Evolutionary conservation across 2,888 invertebrate species (phyloP).

Genomic region (Agonopterix arenella): DNA sequence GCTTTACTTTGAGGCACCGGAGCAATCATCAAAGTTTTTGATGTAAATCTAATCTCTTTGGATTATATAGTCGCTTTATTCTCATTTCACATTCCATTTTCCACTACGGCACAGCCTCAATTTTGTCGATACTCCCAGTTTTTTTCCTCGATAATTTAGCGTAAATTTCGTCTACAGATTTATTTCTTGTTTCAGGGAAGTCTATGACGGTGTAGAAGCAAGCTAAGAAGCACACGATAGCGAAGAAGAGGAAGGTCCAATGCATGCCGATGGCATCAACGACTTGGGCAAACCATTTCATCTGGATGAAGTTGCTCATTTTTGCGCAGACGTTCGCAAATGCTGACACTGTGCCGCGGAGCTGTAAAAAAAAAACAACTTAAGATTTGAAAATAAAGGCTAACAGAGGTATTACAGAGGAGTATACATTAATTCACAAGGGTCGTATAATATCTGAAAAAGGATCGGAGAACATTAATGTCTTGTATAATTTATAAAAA

Average conservation of each 20-base stretch:
- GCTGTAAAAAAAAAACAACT: conserved; percentile 31
- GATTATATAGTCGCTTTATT: too few species aligned
- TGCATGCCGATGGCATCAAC: conserved; percentile 58
- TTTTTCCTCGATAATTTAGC: conserved; percentile 33
- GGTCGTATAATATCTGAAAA: too few species aligned
- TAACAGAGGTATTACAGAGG: neutral
- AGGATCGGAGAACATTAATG: too few species aligned
- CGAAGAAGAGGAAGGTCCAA: conserved; percentile 62
- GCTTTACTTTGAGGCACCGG: too few species aligned
- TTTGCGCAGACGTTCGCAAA: conserved; percentile 64
- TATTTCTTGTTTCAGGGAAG: conserved; percentile 62
- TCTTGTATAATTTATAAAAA: too few species aligned
- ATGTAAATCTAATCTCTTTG: too few species aligned
- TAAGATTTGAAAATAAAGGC: too few species aligned
- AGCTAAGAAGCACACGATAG: conserved; percentile 48
- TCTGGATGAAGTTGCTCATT: conserved; percentile 63
- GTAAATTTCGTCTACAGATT: conserved; percentile 59
- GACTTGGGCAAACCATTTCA: conserved; percentile 62
- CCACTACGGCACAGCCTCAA: conserved; percentile 4
- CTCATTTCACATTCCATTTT: too few species aligned
- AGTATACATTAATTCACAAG: too few species aligned
- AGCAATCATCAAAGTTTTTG: too few species aligned
- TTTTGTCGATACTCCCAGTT: neutral
- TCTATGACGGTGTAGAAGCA: conserved; percentile 47
- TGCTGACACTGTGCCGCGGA: conserved; percentile 62